phyloP scores from a whole-genome alignment of 2,888 invertebrate genomes.

The Hemithea aestivaria region DNA sequence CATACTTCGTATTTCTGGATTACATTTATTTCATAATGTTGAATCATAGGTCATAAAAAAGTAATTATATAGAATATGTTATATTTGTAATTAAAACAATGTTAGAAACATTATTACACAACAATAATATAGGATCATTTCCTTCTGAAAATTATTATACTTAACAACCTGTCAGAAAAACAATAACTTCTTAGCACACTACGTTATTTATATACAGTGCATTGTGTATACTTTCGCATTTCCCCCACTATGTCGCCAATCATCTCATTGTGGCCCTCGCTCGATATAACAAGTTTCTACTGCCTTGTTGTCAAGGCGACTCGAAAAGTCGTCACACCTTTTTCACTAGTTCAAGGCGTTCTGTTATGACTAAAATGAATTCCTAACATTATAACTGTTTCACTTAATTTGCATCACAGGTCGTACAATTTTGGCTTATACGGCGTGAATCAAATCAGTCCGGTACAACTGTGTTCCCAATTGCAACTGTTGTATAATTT shows the following conservation, averaged over 20 bases:
- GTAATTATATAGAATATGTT: too few relatives aligned
- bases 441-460: constrained; percentile 43
- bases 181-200: constrained; percentile 8
- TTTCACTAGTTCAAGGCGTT: constrained; percentile 9
- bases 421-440: constrained; percentile 43
- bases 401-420: constrained; percentile 3
- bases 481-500: constrained; percentile 71
- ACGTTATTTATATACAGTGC: constrained; percentile 1
- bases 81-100: too few relatives aligned
- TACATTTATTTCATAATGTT: too few relatives aligned
- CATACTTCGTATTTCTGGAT: too few relatives aligned
- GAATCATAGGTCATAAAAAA: too few relatives aligned
- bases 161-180: neutral
- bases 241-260: constrained; percentile 14
- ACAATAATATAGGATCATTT: too few relatives aligned
- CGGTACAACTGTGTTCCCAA: constrained; percentile 46
- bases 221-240: constrained; percentile 10
- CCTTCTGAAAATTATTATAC: too few relatives aligned
- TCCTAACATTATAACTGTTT: neutral
- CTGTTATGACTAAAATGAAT: constrained; percentile 3
- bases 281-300: constrained; percentile 27
- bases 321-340: constrained; percentile 1
- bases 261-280: constrained; percentile 21
- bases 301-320: constrained; percentile 29
- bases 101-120: too few relatives aligned